Evolutionary conservation across 2,888 invertebrate species (phyloP).

Genomic region (Drosophila algonquin): DNA sequence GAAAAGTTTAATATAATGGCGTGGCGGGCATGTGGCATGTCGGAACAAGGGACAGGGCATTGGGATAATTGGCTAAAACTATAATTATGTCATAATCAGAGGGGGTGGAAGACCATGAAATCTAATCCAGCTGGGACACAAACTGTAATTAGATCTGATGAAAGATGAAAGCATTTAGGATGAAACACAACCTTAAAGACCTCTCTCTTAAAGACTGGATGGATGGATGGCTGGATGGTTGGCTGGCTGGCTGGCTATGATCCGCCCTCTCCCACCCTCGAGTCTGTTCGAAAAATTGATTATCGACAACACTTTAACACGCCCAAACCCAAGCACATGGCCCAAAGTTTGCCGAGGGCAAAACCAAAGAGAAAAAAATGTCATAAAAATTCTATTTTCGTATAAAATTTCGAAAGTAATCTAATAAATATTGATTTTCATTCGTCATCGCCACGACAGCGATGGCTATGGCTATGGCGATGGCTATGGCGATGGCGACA

Average conservation of each 20-base stretch:
- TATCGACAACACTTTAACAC: conserved; percentile 44
- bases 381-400: conserved; percentile 76
- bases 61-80: conserved; percentile 15
- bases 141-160: conserved; percentile 27
- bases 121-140: conserved; percentile 2
- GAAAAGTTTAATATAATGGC: conserved; percentile 43
- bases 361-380: conserved; percentile 47
- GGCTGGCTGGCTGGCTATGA: too few relatives aligned
- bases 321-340: conserved; percentile 37
- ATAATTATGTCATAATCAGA: conserved; percentile 37
- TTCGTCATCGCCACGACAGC: conserved; percentile 76
- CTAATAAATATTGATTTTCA: conserved; percentile 83
- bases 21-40: too few relatives aligned
- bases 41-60: not conserved
- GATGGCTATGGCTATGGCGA: conserved; percentile 44
- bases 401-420: conserved; percentile 81
- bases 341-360: conserved; percentile 46
- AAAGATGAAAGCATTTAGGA: conserved; percentile 5
- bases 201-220: not conserved
- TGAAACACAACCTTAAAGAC: not conserved
- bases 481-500: conserved; percentile 44
- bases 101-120: conserved; percentile 7
- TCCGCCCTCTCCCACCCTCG: not conserved
- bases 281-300: conserved; percentile 55
- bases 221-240: too few relatives aligned